These are phyloP conservation scores for Zingel zingel DNA, from an alignment of 2,113 vertebrate genomes.

Conservation along the genomic window DNA sequence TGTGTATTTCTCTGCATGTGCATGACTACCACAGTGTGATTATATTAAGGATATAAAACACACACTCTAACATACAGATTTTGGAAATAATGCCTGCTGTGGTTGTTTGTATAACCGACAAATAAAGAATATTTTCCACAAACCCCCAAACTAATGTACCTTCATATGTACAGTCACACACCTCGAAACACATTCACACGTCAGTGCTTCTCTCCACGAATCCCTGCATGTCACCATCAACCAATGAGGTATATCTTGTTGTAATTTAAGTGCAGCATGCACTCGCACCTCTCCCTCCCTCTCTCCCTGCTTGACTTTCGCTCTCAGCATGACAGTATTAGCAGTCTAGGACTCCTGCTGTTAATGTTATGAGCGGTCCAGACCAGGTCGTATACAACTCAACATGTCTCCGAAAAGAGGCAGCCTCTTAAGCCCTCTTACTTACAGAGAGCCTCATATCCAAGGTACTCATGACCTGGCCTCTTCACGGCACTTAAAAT, in stretches of 20 bases:
- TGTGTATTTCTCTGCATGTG: slow-evolving; percentile 49
- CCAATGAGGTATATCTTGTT: slow-evolving; percentile 25
- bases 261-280: slow-evolving; percentile 34
- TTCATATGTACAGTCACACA: background rate
- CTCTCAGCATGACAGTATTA: slow-evolving; percentile 64
- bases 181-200: background rate
- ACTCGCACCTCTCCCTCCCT: background rate
- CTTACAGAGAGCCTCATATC: slow-evolving; percentile 46
- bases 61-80: slow-evolving; percentile 3
- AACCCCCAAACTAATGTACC: slow-evolving; percentile 3
- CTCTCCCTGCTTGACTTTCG: slow-evolving; percentile 48
- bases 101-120: slow-evolving; percentile 51
- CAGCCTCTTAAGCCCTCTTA: slow-evolving; percentile 58
- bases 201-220: background rate
- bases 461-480: slow-evolving; percentile 30
- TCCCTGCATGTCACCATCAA: slow-evolving; percentile 18
- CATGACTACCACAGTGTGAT: slow-evolving; percentile 24
- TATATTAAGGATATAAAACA: slow-evolving; percentile 38
- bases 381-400: slow-evolving; percentile 40
- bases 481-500: slow-evolving; percentile 50
- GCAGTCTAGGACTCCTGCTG: slow-evolving; percentile 49
- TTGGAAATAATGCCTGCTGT: slow-evolving; percentile 34
- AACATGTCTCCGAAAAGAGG: slow-evolving; percentile 46
- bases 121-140: slow-evolving; percentile 38
- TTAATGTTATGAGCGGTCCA: slow-evolving; percentile 66